phyloP scores from a whole-genome alignment of 2,113 vertebrate genomes.

The Corapipo altera region DNA sequence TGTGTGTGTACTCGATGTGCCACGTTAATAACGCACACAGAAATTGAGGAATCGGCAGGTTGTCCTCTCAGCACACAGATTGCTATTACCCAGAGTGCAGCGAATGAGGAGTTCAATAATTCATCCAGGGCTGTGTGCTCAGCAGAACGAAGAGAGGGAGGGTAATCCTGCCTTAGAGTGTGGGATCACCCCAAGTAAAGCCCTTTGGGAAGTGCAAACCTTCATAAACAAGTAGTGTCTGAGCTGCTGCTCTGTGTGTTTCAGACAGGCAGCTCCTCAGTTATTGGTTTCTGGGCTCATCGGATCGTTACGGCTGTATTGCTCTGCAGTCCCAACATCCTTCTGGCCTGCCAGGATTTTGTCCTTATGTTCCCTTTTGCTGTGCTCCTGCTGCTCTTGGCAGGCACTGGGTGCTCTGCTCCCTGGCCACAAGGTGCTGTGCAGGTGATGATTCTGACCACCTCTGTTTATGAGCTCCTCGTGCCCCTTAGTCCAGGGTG shows the following conservation, averaged over 20 bases:
- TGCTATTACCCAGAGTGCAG: neutral
- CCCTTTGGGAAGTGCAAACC: conserved; percentile 33
- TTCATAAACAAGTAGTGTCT: neutral
- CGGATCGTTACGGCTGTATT: neutral
- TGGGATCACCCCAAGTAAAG: neutral
- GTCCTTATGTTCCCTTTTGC: accelerated
- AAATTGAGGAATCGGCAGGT: conserved; percentile 7
- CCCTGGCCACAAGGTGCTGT: neutral
- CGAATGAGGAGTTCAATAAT: conserved; percentile 39
- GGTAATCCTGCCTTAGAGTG: neutral
- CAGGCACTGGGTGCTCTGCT: neutral
- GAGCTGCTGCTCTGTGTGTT: neutral
- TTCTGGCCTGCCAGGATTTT: neutral
- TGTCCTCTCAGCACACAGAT: conserved; percentile 10
- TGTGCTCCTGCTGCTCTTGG: neutral
- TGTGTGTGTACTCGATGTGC: conserved; percentile 1
- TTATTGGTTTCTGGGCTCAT: neutral
- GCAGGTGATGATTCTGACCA: neutral
- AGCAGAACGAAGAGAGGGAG: neutral
- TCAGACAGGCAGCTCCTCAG: neutral
- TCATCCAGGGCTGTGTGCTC: neutral
- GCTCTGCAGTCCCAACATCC: neutral
- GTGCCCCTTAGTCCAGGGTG: neutral
- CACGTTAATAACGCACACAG: conserved; percentile 5
- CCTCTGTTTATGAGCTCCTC: neutral